Conservation (phyloP, 2,113 vertebrate genomes). For the Crotalus tigris region DNA sequence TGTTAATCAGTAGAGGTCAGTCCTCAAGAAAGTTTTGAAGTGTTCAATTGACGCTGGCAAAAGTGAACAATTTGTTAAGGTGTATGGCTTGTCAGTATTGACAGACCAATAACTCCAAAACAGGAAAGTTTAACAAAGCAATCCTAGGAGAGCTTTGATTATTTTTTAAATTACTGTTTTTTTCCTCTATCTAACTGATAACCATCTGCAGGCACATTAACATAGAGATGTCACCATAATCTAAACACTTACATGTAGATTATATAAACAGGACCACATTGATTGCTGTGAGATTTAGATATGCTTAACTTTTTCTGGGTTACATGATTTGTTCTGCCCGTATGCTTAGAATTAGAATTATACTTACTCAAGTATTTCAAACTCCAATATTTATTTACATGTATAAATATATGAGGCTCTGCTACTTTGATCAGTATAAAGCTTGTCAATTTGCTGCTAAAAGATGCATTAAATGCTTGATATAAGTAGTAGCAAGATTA, state of each 20-base stretch:
- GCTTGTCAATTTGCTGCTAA: background rate
- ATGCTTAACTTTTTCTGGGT: background rate
- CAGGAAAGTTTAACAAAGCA: constrained; percentile 59
- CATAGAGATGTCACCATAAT: constrained; percentile 30
- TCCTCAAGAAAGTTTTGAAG: constrained; percentile 85
- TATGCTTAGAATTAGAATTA: no score
- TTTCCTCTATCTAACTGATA: background rate
- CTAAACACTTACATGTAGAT: constrained; percentile 37
- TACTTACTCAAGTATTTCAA: background rate
- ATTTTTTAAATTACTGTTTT: background rate
- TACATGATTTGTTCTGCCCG: background rate
- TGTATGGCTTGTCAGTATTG: constrained; percentile 78
- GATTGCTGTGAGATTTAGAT: background rate
- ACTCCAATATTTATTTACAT: background rate
- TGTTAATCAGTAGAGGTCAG: constrained; percentile 82
- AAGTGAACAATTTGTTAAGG: constrained; percentile 77
- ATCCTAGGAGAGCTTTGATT: constrained; percentile 18
- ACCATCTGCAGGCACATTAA: background rate
- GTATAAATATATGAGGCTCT: background rate
- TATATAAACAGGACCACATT: background rate
- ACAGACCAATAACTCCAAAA: constrained; percentile 76
- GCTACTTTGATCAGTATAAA: constrained; percentile 1
- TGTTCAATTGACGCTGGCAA: constrained; percentile 81
- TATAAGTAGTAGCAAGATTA: background rate
- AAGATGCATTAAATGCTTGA: constrained; percentile 5